phyloP scores from a whole-genome alignment of 2,113 vertebrate genomes.

The Coracopsis vasa region DNA sequence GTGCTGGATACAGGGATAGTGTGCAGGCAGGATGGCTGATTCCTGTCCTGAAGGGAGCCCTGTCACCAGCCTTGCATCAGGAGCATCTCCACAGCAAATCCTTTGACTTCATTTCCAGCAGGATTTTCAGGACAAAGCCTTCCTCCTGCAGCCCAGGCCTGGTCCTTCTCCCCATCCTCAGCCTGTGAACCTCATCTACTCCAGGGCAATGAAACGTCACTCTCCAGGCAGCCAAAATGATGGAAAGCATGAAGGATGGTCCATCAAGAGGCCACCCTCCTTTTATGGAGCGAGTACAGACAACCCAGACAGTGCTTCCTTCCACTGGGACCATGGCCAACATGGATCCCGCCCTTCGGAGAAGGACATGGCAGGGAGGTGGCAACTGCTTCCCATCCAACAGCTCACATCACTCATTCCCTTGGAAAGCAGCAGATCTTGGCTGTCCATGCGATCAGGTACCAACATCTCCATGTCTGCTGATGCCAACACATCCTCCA shows the following conservation, averaged over 20 bases:
- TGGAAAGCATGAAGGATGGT: rapidly evolving
- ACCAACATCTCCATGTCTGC: neutral
- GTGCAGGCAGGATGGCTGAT: neutral
- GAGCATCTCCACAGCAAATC: neutral
- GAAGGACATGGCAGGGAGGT: neutral
- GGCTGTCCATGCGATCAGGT: neutral
- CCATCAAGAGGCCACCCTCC: rapidly evolving
- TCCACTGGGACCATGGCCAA: neutral
- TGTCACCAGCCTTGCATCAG: too few relatives aligned
- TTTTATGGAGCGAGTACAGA: rapidly evolving
- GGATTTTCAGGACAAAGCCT: neutral
- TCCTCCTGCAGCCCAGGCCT: neutral
- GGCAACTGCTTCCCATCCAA: neutral
- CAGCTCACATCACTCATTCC: neutral
- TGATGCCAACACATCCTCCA: neutral
- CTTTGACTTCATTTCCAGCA: neutral
- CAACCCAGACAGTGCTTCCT: neutral
- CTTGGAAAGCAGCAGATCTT: neutral
- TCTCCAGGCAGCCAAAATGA: rapidly evolving
- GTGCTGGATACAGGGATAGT: too few relatives aligned
- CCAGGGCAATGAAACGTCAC: rapidly evolving
- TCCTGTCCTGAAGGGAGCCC: neutral
- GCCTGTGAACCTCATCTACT: neutral
- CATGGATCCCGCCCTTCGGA: neutral
- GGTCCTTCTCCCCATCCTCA: neutral